phyloP scores from a whole-genome alignment of 2,888 invertebrate species.

The Helicoverpa assulta region DNA sequence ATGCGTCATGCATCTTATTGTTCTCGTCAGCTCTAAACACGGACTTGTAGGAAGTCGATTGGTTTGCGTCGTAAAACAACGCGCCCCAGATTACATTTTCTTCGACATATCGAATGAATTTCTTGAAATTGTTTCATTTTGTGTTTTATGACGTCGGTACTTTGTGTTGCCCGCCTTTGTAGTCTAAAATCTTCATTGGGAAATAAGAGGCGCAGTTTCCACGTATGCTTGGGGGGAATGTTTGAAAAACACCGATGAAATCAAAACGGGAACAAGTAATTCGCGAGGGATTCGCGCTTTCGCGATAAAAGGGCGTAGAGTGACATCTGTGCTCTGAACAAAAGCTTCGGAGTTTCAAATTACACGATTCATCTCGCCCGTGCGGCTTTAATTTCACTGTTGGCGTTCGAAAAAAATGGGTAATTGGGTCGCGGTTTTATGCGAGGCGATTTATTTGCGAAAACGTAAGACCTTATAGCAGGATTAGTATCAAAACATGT shows the following conservation, averaged over 20 bases:
- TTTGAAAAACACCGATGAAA: constrained; percentile 66
- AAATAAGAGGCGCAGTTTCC: constrained; percentile 44
- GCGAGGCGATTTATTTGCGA: constrained; percentile 60
- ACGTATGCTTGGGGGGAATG: constrained; percentile 38
- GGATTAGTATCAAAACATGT: constrained; percentile 21
- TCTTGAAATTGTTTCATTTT: constrained; percentile 37
- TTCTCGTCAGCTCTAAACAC: constrained; percentile 21
- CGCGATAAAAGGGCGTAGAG: constrained; percentile 69
- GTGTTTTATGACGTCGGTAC: constrained; percentile 46
- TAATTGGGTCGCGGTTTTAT: constrained; percentile 78
- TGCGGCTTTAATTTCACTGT: constrained; percentile 80
- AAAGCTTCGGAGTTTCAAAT: constrained; percentile 81
- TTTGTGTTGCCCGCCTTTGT: constrained; percentile 42
- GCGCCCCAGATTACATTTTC: constrained; percentile 27
- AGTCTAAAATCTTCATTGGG: constrained; percentile 46
- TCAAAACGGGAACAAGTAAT: constrained; percentile 66
- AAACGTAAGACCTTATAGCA: constrained; percentile 26
- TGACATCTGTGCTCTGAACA: constrained; percentile 76
- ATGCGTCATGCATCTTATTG: constrained; percentile 1
- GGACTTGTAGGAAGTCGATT: constrained; percentile 19
- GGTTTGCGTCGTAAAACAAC: constrained; percentile 28
- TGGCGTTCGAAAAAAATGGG: constrained; percentile 78
- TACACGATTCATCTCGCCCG: constrained; percentile 81
- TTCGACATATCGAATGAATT: constrained; percentile 41
- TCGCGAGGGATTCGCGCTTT: constrained; percentile 55